phyloP scores from a whole-genome alignment of 2,797 vertebrate genomes.

The Rhinatrema bivittatum region DNA sequence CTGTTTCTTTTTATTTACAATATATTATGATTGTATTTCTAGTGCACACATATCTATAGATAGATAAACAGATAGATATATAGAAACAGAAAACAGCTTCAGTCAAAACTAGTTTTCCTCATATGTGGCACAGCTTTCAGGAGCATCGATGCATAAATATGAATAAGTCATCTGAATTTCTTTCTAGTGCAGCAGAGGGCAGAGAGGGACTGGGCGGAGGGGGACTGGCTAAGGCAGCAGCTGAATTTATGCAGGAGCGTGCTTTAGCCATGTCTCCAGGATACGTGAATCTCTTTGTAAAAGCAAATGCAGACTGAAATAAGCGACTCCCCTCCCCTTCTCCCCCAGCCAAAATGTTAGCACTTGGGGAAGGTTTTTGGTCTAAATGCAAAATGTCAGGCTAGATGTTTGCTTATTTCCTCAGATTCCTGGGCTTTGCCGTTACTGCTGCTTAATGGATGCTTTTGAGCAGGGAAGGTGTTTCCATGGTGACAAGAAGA shows the following conservation, averaged over 20 bases:
- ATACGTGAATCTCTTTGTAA: conserved; percentile 18
- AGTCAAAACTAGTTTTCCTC: background rate
- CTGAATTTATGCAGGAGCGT: conserved; percentile 12
- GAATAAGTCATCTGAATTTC: conserved; percentile 26
- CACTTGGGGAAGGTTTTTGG: conserved; percentile 10
- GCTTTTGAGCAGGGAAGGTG: conserved; percentile 27
- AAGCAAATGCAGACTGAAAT: conserved; percentile 16
- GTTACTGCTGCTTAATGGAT: conserved; percentile 21
- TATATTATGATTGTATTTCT: too few species aligned
- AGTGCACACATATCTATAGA: too few species aligned
- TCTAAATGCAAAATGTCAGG: conserved; percentile 28
- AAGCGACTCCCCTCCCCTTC: too few species aligned
- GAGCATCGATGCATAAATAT: conserved; percentile 11
- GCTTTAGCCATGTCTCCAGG: conserved; percentile 39
- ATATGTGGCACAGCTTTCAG: conserved; percentile 15
- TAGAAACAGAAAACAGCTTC: too few species aligned
- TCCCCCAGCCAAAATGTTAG: conserved; percentile 11
- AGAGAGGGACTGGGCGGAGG: background rate
- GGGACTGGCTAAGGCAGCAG: conserved; percentile 8
- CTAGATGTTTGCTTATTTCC: conserved; percentile 29
- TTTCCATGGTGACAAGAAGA: conserved; percentile 60
- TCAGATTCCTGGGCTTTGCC: conserved; percentile 34
- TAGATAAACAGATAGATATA: too few species aligned
- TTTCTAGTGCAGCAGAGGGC: conserved; percentile 22
- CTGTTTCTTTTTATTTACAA: too few species aligned